Conservation (phyloP, 2,797 vertebrate genomes). For the Paguma larvata region DNA sequence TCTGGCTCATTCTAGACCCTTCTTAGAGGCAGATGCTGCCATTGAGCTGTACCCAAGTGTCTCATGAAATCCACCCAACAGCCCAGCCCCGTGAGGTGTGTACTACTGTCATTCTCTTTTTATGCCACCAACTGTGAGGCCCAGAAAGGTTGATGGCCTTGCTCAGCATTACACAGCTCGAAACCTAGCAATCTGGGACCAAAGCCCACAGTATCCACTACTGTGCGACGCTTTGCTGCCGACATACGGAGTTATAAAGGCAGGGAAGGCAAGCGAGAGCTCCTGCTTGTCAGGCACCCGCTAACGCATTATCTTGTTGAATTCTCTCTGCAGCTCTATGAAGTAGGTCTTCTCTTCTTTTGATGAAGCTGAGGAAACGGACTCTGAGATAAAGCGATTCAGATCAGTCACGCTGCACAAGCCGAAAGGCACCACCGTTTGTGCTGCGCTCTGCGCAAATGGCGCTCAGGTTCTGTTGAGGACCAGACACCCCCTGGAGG, state of each 20-base stretch:
- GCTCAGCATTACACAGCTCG: neutral
- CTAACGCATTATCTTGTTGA: neutral
- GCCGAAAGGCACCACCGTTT: neutral
- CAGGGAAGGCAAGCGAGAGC: neutral
- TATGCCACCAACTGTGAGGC: neutral
- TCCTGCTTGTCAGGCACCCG: neutral
- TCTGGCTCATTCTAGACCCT: fast-evolving
- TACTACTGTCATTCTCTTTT: neutral
- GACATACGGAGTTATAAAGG: neutral
- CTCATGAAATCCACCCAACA: neutral
- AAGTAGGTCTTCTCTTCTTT: neutral
- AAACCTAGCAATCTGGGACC: neutral
- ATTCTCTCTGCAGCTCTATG: neutral
- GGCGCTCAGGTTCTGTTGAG: neutral
- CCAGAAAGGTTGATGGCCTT: neutral
- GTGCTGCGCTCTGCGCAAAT: fast-evolving
- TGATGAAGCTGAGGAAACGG: neutral
- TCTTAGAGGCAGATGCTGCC: fast-evolving
- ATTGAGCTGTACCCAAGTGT: fast-evolving
- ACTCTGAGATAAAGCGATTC: neutral
- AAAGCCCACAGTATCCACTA: neutral
- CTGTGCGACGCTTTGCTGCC: neutral
- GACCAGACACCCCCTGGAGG: neutral
- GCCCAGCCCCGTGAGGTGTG: neutral
- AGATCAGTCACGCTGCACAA: neutral